phyloP scores from a whole-genome alignment of 2,888 invertebrate genomes.

The Platycnemis pennipes region DNA sequence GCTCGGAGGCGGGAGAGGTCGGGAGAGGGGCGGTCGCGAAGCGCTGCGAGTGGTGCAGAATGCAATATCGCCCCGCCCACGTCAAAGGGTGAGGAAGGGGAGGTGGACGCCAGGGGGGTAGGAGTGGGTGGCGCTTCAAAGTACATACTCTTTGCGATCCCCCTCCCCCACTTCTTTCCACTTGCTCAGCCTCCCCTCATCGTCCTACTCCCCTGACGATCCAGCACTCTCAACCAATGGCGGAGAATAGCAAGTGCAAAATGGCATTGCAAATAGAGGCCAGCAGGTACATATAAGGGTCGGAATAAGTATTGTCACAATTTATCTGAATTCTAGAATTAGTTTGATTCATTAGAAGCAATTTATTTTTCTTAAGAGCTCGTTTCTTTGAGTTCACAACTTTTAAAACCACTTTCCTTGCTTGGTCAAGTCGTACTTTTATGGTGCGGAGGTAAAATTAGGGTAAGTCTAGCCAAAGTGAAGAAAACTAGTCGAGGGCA shows the following conservation, averaged over 20 bases:
- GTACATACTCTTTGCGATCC: not conserved
- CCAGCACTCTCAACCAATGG: not conserved
- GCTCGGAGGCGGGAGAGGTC: not conserved
- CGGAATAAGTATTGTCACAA: too few relatives aligned
- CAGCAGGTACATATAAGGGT: not conserved
- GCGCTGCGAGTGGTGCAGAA: not conserved
- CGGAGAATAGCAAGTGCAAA: not conserved
- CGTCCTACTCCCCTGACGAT: not conserved
- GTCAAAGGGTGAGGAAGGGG: not conserved
- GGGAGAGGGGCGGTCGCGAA: not conserved
- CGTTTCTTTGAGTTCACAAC: too few relatives aligned
- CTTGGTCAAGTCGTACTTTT: too few relatives aligned
- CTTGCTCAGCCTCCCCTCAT: not conserved
- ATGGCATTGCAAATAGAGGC: not conserved
- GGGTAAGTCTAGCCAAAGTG: too few relatives aligned
- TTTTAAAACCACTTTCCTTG: too few relatives aligned
- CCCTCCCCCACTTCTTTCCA: not conserved
- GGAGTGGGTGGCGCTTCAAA: not conserved
- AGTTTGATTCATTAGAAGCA: too few relatives aligned
- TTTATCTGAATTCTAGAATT: too few relatives aligned
- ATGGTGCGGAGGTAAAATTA: too few relatives aligned
- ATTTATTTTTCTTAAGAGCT: too few relatives aligned
- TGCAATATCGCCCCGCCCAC: not conserved
- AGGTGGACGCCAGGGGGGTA: not conserved
- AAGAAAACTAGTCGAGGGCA: too few relatives aligned